phyloP scores from a whole-genome alignment of 2,888 invertebrate genomes.

The Choristoneura rosaceana region DNA sequence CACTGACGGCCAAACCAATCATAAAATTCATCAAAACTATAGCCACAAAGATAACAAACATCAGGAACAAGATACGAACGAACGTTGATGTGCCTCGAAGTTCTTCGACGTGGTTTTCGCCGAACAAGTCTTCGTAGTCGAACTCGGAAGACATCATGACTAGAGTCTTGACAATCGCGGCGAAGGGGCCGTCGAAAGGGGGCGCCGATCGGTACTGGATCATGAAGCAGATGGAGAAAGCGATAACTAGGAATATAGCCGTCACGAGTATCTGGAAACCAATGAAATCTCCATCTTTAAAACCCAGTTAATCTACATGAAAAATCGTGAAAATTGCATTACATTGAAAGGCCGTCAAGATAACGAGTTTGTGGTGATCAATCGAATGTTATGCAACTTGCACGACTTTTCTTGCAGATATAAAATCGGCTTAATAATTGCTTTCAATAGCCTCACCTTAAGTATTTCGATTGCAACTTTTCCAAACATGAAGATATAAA shows the following conservation, averaged over 20 bases:
- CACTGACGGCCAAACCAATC: slow-evolving; percentile 70
- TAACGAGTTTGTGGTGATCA: too few relatives aligned
- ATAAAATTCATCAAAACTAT: slow-evolving; percentile 70
- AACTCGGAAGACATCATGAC: slow-evolving; percentile 31
- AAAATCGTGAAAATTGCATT: too few relatives aligned
- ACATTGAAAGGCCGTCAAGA: too few relatives aligned
- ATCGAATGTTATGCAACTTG: too few relatives aligned
- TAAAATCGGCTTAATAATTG: too few relatives aligned
- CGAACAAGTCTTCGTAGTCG: slow-evolving; percentile 14
- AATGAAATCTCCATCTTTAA: background rate
- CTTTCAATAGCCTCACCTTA: slow-evolving; percentile 54
- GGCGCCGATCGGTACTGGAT: slow-evolving; percentile 9
- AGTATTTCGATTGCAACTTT: slow-evolving; percentile 68
- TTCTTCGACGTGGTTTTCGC: background rate
- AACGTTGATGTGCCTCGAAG: background rate
- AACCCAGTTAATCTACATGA: too few relatives aligned
- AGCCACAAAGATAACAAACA: slow-evolving; percentile 64
- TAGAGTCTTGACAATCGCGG: slow-evolving; percentile 11
- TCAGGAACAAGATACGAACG: slow-evolving; percentile 51
- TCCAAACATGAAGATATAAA: slow-evolving; percentile 74
- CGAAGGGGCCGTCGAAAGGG: slow-evolving; percentile 16
- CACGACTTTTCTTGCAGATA: too few relatives aligned
- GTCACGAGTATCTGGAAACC: slow-evolving; percentile 14
- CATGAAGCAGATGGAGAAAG: slow-evolving; percentile 26
- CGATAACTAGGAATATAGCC: background rate